Evolutionary conservation across 1,140 invertebrate species (phyloP).

Genomic region (Saccostrea cuccullata): DNA sequence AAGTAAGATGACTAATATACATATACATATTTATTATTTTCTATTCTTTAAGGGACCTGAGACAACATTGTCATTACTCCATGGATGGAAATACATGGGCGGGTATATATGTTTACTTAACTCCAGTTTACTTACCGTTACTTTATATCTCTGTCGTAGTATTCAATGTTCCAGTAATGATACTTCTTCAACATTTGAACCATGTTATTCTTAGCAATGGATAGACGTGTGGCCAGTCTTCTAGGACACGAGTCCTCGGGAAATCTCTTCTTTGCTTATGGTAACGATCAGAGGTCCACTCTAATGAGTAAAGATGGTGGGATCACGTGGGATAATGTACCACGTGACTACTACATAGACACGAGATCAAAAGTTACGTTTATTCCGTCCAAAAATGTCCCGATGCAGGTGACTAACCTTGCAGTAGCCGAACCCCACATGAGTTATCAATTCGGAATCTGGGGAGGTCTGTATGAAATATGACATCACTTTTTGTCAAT

Average conservation of each 20-base stretch:
- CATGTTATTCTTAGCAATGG: slow-evolving; percentile 47
- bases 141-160: not conserved
- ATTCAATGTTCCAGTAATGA: not conserved
- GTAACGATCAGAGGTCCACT: slow-evolving; percentile 54
- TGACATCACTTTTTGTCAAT: not conserved
- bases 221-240: slow-evolving; percentile 52
- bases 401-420: slow-evolving; percentile 49
- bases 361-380: slow-evolving; percentile 35
- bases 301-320: slow-evolving; percentile 60
- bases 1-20: no score
- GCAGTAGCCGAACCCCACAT: slow-evolving; percentile 32
- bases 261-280: slow-evolving; percentile 52
- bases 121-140: not conserved
- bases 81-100: slow-evolving; percentile 54
- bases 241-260: slow-evolving; percentile 51
- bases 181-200: not conserved
- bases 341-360: slow-evolving; percentile 24
- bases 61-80: slow-evolving; percentile 54
- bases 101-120: slow-evolving; percentile 46
- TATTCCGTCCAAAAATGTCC: slow-evolving; percentile 41
- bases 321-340: slow-evolving; percentile 49
- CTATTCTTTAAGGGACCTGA: slow-evolving; percentile 41
- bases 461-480: slow-evolving; percentile 58
- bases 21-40: not conserved
- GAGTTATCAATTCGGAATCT: slow-evolving; percentile 33